A percentile compares a stretch with the other conserved stretches of the same genome.
Evolutionary conservation across 2,888 invertebrate species (phyloP).

Genomic region (Cephus pulcher): DNA sequence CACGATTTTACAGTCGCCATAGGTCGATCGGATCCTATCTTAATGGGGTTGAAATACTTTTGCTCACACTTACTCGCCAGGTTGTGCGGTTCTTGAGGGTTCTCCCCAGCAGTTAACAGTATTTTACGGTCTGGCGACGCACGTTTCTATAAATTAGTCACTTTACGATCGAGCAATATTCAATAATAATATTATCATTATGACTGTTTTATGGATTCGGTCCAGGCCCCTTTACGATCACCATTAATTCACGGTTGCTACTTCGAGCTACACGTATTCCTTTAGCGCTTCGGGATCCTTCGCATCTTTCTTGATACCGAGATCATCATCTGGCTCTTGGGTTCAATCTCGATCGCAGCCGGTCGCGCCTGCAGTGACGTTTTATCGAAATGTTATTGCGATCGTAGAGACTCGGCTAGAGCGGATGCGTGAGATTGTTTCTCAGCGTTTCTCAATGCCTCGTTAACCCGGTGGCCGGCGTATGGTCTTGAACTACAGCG

Average conservation of each 20-base stretch:
- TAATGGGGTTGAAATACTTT: conserved; percentile 25
- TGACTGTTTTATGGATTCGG: conserved; percentile 46
- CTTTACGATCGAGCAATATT: conserved; percentile 47
- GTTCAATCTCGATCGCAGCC: conserved; percentile 1
- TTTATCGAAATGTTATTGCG: conserved; percentile 24
- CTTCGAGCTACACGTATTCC: conserved; percentile 18
- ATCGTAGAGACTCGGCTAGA: not conserved
- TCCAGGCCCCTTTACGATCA: conserved; percentile 34
- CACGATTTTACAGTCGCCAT: not conserved
- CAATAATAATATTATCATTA: conserved; percentile 50
- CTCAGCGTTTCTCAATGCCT: not conserved
- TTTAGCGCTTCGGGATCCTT: not conserved
- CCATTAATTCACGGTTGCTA: conserved; percentile 40
- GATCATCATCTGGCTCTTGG: not conserved
- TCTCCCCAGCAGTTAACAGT: conserved; percentile 22
- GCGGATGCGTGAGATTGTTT: not conserved
- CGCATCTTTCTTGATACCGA: not conserved
- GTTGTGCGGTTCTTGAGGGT: not conserved
- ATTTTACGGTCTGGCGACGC: conserved; percentile 36
- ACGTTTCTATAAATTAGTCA: conserved; percentile 42
- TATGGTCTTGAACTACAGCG: not conserved
- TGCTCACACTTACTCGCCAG: not conserved
- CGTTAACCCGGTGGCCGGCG: not conserved
- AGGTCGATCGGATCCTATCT: conserved; percentile 19
- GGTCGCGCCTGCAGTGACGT: conserved; percentile 8